Evolutionary conservation across 2,888 invertebrate species (phyloP).

Genomic region (Lasioglossum oenotherae): DNA sequence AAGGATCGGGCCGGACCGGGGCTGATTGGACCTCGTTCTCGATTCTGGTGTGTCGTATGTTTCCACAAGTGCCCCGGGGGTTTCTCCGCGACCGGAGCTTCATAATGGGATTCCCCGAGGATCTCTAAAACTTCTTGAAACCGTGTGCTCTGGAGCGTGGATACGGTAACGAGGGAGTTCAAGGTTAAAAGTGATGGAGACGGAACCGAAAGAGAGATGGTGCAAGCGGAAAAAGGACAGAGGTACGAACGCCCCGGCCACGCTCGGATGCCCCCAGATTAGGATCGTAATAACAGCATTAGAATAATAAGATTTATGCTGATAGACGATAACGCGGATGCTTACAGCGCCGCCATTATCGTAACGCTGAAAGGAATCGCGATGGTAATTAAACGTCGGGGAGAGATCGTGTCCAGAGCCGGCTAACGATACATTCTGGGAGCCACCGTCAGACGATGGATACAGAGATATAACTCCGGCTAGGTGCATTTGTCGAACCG

Average conservation of each 20-base stretch:
- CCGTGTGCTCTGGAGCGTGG: conserved; percentile 70
- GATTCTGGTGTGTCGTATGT: conserved; percentile 54
- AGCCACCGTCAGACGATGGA: conserved; percentile 18
- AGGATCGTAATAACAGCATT: conserved; percentile 61
- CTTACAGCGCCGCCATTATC: conserved; percentile 20
- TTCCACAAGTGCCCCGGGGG: conserved; percentile 53
- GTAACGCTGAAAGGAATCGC: conserved; percentile 40
- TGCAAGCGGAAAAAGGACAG: conserved; percentile 34
- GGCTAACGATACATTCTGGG: conserved; percentile 30
- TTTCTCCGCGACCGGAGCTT: conserved; percentile 58
- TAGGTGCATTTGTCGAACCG: conserved; percentile 6
- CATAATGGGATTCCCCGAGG: conserved; percentile 73
- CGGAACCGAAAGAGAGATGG: conserved; percentile 53
- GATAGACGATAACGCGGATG: conserved; percentile 48
- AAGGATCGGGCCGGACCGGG: conserved; percentile 34
- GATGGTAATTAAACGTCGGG: conserved; percentile 41
- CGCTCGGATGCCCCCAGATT: conserved; percentile 53
- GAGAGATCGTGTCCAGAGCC: background rate
- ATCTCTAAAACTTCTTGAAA: conserved; percentile 74
- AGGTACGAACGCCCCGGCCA: conserved; percentile 10
- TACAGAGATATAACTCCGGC: background rate
- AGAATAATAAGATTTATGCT: conserved; percentile 59
- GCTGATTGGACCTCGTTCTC: conserved; percentile 47
- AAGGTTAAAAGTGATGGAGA: conserved; percentile 73
- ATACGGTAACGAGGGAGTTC: conserved; percentile 74